phyloP scores from a whole-genome alignment of 2,113 vertebrate species.

The Semnornis frantzii region DNA sequence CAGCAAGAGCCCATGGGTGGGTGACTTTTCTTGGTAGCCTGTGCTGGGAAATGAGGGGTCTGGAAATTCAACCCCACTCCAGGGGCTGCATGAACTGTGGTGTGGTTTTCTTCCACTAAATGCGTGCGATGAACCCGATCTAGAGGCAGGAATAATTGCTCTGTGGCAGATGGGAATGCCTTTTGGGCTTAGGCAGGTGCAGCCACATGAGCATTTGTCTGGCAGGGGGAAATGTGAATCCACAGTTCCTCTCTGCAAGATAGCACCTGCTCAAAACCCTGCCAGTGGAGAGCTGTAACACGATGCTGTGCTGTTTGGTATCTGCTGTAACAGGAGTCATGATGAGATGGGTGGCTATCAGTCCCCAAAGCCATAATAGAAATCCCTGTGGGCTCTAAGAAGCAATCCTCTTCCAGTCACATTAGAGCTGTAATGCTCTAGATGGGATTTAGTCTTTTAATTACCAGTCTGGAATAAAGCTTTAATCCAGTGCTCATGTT shows the following conservation, averaged over 20 bases:
- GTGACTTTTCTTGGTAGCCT: background rate
- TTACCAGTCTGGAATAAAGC: constrained; percentile 51
- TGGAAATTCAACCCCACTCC: background rate
- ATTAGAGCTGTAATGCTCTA: constrained; percentile 56
- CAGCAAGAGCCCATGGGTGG: background rate
- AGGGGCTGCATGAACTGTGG: background rate
- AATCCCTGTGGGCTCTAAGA: constrained; percentile 37
- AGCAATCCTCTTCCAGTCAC: constrained; percentile 60
- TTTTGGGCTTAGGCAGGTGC: background rate
- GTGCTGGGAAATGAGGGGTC: background rate
- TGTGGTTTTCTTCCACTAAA: background rate
- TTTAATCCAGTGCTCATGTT: constrained; percentile 56
- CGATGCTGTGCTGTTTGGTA: background rate
- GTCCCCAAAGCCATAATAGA: constrained; percentile 34
- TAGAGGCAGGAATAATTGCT: background rate
- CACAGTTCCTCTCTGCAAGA: background rate
- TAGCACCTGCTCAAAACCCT: constrained; percentile 4
- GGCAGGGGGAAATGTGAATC: background rate
- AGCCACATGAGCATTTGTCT: background rate
- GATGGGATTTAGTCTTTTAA: constrained; percentile 71
- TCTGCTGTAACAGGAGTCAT: constrained; percentile 35
- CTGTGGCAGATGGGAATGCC: background rate
- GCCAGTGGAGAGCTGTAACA: constrained; percentile 22
- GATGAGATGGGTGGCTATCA: constrained; percentile 36
- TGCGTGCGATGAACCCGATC: background rate